Conservation (phyloP, 2,797 vertebrate species). For the Gila robusta region DNA sequence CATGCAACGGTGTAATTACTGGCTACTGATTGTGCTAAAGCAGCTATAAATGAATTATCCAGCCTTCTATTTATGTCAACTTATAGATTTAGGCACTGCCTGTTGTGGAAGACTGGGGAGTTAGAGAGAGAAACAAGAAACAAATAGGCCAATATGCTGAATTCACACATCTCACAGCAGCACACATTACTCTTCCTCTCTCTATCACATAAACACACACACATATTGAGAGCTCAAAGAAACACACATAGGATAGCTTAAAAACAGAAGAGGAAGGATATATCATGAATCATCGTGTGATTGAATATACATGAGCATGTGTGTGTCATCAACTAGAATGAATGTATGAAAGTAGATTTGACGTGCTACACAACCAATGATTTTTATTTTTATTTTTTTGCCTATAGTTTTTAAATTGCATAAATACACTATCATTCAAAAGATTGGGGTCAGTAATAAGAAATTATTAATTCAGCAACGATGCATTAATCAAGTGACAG, state of each 20-base stretch:
- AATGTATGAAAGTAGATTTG: background rate
- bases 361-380: background rate
- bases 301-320: constrained; percentile 14
- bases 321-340: constrained; percentile 24
- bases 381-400: background rate
- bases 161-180: constrained; percentile 46
- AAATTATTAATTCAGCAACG: background rate
- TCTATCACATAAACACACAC: constrained; percentile 9
- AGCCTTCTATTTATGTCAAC: constrained; percentile 49
- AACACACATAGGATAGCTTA: constrained; percentile 28
- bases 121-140: constrained; percentile 46
- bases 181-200: constrained; percentile 41
- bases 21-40: constrained; percentile 47
- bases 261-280: constrained; percentile 7
- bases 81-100: constrained; percentile 43
- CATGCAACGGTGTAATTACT: constrained; percentile 49
- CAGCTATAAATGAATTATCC: constrained; percentile 54
- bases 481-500: background rate
- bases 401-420: background rate
- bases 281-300: background rate
- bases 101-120: constrained; percentile 42
- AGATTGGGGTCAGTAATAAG: background rate
- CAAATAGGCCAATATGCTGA: constrained; percentile 47
- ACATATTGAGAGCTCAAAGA: constrained; percentile 36
- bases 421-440: background rate